Percentiles rank a stretch among this genome's conserved stretches.
These are phyloP conservation scores for Chamaedrilus cognettii DNA, from an alignment of 2,888 invertebrate species.

Conservation along the genomic window DNA sequence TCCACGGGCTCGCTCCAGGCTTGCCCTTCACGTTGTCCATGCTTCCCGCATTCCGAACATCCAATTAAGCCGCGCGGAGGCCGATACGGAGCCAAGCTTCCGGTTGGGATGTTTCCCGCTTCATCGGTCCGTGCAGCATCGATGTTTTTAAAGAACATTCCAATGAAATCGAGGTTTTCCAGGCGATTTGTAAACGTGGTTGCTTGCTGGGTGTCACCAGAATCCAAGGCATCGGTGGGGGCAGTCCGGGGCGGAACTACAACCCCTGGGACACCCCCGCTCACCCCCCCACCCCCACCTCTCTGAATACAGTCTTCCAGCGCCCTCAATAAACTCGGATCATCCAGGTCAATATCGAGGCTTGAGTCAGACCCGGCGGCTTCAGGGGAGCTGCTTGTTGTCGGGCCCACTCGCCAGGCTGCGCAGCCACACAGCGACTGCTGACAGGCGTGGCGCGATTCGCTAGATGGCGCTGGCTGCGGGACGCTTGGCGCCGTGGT, in stretches of 20 bases:
- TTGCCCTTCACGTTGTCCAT: too few relatives aligned
- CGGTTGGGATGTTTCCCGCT: not conserved
- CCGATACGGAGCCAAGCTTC: not conserved
- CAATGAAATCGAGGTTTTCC: conserved; percentile 1
- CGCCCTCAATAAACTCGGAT: conserved; percentile 10
- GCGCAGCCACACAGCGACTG: too few relatives aligned
- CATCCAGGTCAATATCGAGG: conserved; percentile 18
- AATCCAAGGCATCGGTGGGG: too few relatives aligned
- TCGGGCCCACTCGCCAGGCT: too few relatives aligned
- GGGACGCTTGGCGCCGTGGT: not conserved
- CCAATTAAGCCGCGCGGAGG: not conserved
- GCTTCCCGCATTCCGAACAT: not conserved
- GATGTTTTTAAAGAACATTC: conserved; percentile 4
- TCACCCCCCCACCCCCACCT: not conserved
- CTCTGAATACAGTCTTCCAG: conserved; percentile 12
- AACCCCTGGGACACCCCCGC: not conserved
- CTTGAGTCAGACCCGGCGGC: conserved; percentile 7
- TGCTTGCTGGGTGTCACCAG: not conserved
- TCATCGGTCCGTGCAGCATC: not conserved
- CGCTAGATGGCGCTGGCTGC: conserved; percentile 3
- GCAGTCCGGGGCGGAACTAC: too few relatives aligned
- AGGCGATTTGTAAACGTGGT: not conserved
- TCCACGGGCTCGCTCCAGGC: too few relatives aligned
- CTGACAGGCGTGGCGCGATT: not conserved
- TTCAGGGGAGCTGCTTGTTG: too few relatives aligned